Base-by-base conservation (phyloP, 1,140 invertebrate genomes). In the Atta texana region DNA sequence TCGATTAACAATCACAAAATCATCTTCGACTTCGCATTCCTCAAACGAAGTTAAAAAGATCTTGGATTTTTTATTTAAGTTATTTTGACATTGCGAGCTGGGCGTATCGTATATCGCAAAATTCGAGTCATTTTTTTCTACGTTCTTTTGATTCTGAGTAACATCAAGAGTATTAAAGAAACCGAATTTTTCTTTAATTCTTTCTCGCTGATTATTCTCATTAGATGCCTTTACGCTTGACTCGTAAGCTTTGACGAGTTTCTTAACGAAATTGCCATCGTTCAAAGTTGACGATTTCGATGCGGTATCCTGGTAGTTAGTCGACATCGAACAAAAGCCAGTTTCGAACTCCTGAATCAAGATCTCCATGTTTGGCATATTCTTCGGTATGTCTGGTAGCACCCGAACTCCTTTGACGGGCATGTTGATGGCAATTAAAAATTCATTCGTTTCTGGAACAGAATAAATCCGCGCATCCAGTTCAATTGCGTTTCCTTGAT, bases 161-260 rank as follows among this genome's bases (percentile, higher is more conserved):
- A 16, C 64, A 12, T 55, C 55, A 21, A 44, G 39, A 0, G 14
- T 44, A 5, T 18, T 5, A 0, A 69, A 69, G 0, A 69, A 28
- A 0, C 0, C 5, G 4, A 21, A 64, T 24, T 2, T 69, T 21
- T 12, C 49, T 10, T 28, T 28, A n/a, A 1, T 12, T 21, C 16
- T 31, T 21, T 66, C 18, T 28, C 1, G 28, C 3, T 66, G 24
- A 34, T 7, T 8, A 34, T 66, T 66, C 14, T 66, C 51, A 8
- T 55, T 39, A 51, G 64, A 44, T 16, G n/a, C 14, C 5, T 10
- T 39, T 86, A 91, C 18, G 16, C 88, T 92, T 44, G 88, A 71
- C 24, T 94, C 93, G 66, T 92, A 92, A 3, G 90, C 90, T 3
- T 91, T 90, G 1, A 94, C 90, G 3, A 93, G 88, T 51, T 87